Evolutionary conservation across 2,113 vertebrate species (phyloP), one percentile per base, ranked within the genome.

Genomic region (Tringa solitaria): DNA sequence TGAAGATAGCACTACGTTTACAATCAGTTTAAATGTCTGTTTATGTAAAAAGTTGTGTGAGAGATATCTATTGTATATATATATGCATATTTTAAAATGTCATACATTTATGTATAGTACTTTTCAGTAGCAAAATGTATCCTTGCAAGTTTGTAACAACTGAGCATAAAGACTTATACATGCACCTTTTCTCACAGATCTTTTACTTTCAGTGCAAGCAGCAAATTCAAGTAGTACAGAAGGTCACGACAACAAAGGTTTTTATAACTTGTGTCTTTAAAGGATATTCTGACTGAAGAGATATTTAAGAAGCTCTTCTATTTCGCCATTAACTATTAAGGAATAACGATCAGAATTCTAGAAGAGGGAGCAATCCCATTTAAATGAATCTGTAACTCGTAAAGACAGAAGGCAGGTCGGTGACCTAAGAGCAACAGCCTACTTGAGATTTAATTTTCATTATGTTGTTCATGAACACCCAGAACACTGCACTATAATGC

Each of bases 401-500:
- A 97, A 95, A 98, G 95, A 95, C 89, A 98, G 97, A 98, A 98
- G 93, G 94, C 96, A 97, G 98, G 98, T 98, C 98, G 96, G 97
- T 98, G 98, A 98, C 97, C 97, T 97, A 97, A 92, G 69, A 98
- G 96, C 95, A 98, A 96, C 93, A 68, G 92, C 64, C 97, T 95
- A 97, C 98, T 98, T 98, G 97, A 98, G 97, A 98, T 97, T 98
- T 96, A 97, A 95, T 98, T 99, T 99, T 99, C 99, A 99, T 98
- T 98, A 99, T 99, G 99, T 98, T 99, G 98, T 98, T 98, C 99
- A 98, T 98, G 98, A 98, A 98, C 97, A 98, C 98, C 98, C 97
- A 98, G 98, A 98, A 98, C 98, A 99, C 98, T 98, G 98, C 97
- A 99, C 98, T 99, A 99, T 99, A 99, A 99, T 99, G 99, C 99